These are phyloP conservation scores for Napeogenes sylphis DNA, from an alignment of 2,888 invertebrate genomes.

Conservation along the genomic window DNA sequence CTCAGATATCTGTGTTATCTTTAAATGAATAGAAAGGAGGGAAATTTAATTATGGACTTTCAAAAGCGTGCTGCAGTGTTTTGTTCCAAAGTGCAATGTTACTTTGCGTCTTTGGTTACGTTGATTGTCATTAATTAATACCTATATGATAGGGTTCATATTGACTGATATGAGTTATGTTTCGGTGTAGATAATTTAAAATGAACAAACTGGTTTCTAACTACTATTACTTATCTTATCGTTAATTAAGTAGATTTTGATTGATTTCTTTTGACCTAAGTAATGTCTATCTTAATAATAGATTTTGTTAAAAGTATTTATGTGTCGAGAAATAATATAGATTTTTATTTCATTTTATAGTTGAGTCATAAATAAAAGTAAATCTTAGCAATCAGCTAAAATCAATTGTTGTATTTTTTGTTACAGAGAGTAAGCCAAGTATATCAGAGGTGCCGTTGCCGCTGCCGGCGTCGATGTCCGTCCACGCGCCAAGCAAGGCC, in stretches of 20 bases:
- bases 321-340: too few species aligned
- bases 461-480: constrained; percentile 52
- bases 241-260: constrained; percentile 6
- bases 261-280: neutral
- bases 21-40: too few species aligned
- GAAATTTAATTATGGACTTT: too few species aligned
- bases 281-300: neutral
- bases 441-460: constrained; percentile 69
- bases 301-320: too few species aligned
- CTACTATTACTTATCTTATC: constrained; percentile 3
- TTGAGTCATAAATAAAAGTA: too few species aligned
- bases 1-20: too few species aligned
- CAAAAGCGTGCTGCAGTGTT: too few species aligned
- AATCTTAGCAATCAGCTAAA: neutral
- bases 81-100: too few species aligned
- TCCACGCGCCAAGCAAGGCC: constrained; percentile 49
- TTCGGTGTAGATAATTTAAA: neutral
- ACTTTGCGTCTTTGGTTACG: too few species aligned
- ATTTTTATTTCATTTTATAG: too few species aligned
- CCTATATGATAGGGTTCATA: neutral
- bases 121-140: neutral
- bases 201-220: neutral
- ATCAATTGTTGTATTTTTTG: neutral
- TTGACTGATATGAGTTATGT: neutral
- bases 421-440: constrained; percentile 60